Evolutionary conservation across 2,888 invertebrate species (phyloP).

Genomic region (Macrophya alboannulata): DNA sequence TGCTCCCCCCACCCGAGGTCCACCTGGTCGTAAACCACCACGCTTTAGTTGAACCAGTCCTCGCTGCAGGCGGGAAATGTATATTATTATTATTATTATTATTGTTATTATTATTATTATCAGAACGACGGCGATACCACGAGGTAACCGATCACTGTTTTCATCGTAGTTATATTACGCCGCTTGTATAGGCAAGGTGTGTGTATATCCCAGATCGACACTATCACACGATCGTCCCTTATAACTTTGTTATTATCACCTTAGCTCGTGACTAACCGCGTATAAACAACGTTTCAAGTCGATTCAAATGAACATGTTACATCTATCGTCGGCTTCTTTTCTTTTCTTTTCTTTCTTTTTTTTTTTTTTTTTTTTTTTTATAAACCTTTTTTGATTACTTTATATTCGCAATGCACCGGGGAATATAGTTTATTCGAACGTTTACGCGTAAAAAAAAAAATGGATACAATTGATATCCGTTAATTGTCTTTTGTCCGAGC

Average conservation of each 20-base stretch:
- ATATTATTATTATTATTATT: neutral
- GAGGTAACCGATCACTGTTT: constrained; percentile 8
- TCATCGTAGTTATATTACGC: neutral
- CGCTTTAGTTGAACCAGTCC: constrained; percentile 42
- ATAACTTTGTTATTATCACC: constrained; percentile 32
- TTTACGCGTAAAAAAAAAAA: too few relatives aligned
- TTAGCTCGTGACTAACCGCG: neutral
- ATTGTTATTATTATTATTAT: neutral
- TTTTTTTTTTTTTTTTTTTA: neutral
- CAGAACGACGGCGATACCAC: constrained; percentile 22
- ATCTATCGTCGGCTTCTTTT: neutral
- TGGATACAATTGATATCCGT: too few relatives aligned
- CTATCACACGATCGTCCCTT: neutral
- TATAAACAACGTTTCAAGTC: neutral
- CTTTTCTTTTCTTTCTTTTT: neutral
- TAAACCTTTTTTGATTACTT: neutral
- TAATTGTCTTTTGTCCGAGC: too few relatives aligned
- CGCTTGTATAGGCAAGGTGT: neutral
- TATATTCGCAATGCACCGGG: neutral
- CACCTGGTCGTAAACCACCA: constrained; percentile 54
- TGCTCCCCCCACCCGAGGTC: constrained; percentile 31
- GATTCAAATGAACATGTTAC: neutral
- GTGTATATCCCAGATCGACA: neutral
- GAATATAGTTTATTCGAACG: too few relatives aligned
- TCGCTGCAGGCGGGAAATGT: constrained; percentile 50